Percentiles rank a stretch among this genome's conserved stretches.
phyloP scores from a whole-genome alignment of 2,113 vertebrate genomes.

The Enhydra lutris region DNA sequence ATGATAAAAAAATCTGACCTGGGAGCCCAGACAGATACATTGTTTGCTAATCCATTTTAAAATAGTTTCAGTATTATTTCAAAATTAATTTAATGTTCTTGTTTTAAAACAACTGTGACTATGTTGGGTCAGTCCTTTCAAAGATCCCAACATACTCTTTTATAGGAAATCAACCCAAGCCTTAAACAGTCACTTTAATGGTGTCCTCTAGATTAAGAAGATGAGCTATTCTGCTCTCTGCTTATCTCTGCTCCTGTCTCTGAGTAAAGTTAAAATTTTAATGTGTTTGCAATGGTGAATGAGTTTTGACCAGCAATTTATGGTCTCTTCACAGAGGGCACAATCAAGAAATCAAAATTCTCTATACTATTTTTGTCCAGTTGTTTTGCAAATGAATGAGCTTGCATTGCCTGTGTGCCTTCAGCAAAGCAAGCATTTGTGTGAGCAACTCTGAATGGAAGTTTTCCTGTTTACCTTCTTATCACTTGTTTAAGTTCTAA shows the following conservation, averaged over 20 bases:
- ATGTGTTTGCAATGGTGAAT: not conserved
- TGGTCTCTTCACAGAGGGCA: not conserved
- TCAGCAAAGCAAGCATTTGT: constrained; percentile 44
- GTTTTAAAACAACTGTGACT: not conserved
- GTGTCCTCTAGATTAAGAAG: not conserved
- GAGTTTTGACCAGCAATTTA: constrained; percentile 34
- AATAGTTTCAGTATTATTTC: constrained; percentile 7
- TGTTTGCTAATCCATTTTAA: constrained; percentile 5
- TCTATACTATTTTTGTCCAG: not conserved
- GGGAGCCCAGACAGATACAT: not conserved
- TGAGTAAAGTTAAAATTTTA: not conserved
- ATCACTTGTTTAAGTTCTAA: constrained; percentile 81
- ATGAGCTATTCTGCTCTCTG: not conserved
- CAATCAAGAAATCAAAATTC: constrained; percentile 57
- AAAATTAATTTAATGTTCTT: constrained; percentile 3
- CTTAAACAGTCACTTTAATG: not conserved
- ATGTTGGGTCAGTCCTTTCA: not conserved
- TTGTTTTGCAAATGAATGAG: not conserved
- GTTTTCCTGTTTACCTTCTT: constrained; percentile 79
- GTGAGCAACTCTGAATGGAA: constrained; percentile 66
- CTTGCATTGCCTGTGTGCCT: not conserved
- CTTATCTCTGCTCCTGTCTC: not conserved
- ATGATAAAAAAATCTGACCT: not conserved
- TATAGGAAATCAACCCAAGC: constrained; percentile 19
- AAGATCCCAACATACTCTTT: constrained; percentile 25